Conservation (phyloP, 1,140 invertebrate genomes). For the Mycetomoellerius zeteki region DNA sequence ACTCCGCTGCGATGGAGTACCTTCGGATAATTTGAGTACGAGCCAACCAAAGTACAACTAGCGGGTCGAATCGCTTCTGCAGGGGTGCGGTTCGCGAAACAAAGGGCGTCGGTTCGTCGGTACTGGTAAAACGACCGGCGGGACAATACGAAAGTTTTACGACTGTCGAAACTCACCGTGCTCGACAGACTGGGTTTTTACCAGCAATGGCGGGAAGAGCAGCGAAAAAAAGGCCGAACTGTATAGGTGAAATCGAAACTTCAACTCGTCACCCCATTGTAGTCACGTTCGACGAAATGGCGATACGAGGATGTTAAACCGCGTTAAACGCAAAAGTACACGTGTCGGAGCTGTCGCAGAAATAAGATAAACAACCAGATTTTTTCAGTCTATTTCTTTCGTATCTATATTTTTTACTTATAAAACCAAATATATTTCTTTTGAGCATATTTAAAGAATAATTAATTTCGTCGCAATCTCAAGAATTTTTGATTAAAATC, state of each 20-base stretch:
- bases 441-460: slow-evolving; percentile 8
- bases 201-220: slow-evolving; percentile 7
- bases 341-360: neutral
- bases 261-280: slow-evolving; percentile 17
- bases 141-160: slow-evolving; percentile 62
- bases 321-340: neutral
- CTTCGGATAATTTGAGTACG: slow-evolving; percentile 61
- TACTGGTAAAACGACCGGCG: slow-evolving; percentile 35
- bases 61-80: slow-evolving; percentile 50
- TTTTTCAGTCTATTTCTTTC: neutral
- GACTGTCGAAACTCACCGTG: slow-evolving; percentile 49
- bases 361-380: neutral
- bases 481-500: neutral
- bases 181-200: slow-evolving; percentile 36
- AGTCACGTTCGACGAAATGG: neutral
- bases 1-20: slow-evolving; percentile 46
- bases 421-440: neutral
- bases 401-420: neutral
- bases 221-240: neutral
- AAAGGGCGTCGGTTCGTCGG: slow-evolving; percentile 41
- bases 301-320: neutral
- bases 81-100: slow-evolving; percentile 57
- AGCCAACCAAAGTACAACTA: slow-evolving; percentile 27
- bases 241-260: slow-evolving; percentile 40
- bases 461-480: neutral